Evolutionary conservation across 53 echinoderm and acorn worm species (phyloP).

Genomic region (Zoroaster sp.): DNA sequence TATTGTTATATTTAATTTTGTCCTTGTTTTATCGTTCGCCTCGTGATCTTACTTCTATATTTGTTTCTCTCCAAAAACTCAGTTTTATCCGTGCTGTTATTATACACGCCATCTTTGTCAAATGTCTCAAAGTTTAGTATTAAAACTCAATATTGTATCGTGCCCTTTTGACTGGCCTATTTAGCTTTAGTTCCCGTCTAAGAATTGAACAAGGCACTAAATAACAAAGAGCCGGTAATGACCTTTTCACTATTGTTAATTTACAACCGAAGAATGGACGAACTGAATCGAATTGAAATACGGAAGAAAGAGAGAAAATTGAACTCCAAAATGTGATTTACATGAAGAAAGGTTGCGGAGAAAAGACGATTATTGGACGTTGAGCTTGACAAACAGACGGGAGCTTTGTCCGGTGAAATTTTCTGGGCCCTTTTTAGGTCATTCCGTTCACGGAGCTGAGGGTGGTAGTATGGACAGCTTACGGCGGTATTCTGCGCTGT

Average conservation of each 20-base stretch:
- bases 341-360: conserved; percentile 2
- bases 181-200: neutral
- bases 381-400: conserved; percentile 38
- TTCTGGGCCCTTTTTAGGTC: conserved; percentile 24
- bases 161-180: neutral
- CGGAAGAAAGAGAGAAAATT: conserved; percentile 21
- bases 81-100: no score
- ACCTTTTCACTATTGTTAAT: conserved; percentile 41
- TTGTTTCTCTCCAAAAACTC: no score
- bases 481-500: conserved; percentile 10
- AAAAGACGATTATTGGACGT: conserved; percentile 50
- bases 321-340: conserved; percentile 49
- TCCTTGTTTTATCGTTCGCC: no score
- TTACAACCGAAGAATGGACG: conserved; percentile 24
- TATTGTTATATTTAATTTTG: no score
- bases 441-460: conserved; percentile 7
- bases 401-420: conserved; percentile 38
- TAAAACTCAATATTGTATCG: neutral
- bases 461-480: conserved; percentile 11
- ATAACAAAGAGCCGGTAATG: conserved; percentile 37
- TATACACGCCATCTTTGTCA: neutral
- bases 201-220: neutral
- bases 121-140: neutral
- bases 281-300: conserved; percentile 6
- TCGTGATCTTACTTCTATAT: no score